Evolutionary conservation across 2,888 invertebrate species (phyloP).

Genomic region (Scelioninae gen. 1): DNA sequence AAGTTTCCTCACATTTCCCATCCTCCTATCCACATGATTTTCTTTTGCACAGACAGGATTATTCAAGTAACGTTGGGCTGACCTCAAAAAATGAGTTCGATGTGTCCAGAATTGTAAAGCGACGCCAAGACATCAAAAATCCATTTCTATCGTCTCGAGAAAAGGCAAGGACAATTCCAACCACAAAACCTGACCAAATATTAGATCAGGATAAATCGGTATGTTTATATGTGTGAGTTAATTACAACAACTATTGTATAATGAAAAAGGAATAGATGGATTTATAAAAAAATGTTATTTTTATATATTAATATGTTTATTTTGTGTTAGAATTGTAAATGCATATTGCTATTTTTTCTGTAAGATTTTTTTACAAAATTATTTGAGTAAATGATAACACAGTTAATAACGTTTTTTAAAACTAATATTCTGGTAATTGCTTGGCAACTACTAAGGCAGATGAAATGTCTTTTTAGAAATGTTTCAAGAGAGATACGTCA

Average conservation of each 20-base stretch:
- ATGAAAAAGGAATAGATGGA: too few relatives aligned
- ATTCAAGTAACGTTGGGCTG: slow-evolving; percentile 4
- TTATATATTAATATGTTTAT: too few relatives aligned
- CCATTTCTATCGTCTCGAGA: slow-evolving; percentile 75
- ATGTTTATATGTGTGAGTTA: neutral
- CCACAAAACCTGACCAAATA: neutral
- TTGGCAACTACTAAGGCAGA: too few relatives aligned
- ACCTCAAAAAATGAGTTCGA: slow-evolving; percentile 1
- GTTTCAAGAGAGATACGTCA: too few relatives aligned
- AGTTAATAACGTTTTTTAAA: too few relatives aligned
- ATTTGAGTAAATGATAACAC: too few relatives aligned
- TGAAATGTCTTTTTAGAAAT: too few relatives aligned
- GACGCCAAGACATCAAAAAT: slow-evolving; percentile 67
- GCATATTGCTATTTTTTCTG: too few relatives aligned
- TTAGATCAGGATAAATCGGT: neutral
- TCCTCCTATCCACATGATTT: slow-evolving; percentile 3
- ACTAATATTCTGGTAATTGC: too few relatives aligned
- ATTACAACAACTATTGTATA: neutral
- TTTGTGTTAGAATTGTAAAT: too few relatives aligned
- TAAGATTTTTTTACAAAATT: too few relatives aligned
- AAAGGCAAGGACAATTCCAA: slow-evolving; percentile 68
- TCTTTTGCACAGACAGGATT: neutral
- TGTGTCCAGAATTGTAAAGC: slow-evolving; percentile 16
- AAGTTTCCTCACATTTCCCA: slow-evolving; percentile 5
- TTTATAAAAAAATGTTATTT: too few relatives aligned